These are phyloP conservation scores for Cerceris rybyensis DNA, from an alignment of 2,888 invertebrate species.

Conservation along the genomic window DNA sequence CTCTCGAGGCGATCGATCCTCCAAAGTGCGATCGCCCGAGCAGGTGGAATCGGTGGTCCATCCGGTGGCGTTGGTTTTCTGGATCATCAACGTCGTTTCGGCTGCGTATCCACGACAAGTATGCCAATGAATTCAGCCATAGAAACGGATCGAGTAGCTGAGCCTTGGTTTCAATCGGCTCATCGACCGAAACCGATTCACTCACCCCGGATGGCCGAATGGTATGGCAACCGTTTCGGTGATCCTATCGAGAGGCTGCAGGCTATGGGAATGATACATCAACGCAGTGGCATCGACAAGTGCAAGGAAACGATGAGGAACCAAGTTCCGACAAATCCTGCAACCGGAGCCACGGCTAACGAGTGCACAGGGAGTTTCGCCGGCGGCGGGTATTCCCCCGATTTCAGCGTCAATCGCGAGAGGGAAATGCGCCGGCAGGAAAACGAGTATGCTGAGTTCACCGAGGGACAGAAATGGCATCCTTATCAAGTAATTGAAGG, in stretches of 20 bases:
- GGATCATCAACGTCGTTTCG: conserved; percentile 62
- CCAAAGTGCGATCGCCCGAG: conserved; percentile 71
- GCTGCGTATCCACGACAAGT: conserved; percentile 45
- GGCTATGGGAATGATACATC: conserved; percentile 62
- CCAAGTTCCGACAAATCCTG: conserved; percentile 22
- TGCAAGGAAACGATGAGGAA: conserved; percentile 51
- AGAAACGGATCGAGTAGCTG: conserved; percentile 39
- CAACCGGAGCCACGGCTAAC: conserved; percentile 7
- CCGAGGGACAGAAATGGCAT: conserved; percentile 80
- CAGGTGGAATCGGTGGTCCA: conserved; percentile 49
- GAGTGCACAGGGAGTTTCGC: conserved; percentile 48
- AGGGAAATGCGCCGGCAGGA: conserved; percentile 63
- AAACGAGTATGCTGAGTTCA: conserved; percentile 70
- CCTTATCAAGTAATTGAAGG: conserved; percentile 77
- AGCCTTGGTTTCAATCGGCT: conserved; percentile 59
- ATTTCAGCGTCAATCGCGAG: conserved; percentile 48
- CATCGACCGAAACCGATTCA: conserved; percentile 51
- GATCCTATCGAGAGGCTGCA: conserved; percentile 62
- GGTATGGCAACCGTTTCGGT: conserved; percentile 58
- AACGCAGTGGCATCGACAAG: conserved; percentile 50
- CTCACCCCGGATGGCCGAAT: conserved; percentile 56
- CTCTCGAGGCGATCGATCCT: conserved; percentile 78
- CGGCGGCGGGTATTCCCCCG: conserved; percentile 46
- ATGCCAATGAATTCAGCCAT: conserved; percentile 46
- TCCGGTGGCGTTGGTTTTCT: conserved; percentile 45